These are phyloP conservation scores for Oncopodura yosiiana DNA, from an alignment of 1,140 invertebrate genomes.

Conservation along the genomic window DNA sequence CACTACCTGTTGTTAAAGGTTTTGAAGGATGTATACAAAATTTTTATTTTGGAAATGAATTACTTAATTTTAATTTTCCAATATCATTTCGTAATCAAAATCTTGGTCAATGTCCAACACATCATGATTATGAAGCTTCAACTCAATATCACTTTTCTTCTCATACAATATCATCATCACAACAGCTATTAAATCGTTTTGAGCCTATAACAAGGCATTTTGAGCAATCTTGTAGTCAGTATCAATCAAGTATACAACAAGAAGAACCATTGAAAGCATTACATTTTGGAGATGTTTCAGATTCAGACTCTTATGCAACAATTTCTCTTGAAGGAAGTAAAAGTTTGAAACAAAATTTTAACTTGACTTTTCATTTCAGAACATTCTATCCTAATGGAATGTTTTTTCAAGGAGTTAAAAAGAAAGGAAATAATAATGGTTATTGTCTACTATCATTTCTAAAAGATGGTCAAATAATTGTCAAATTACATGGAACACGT, in stretches of 20 bases:
- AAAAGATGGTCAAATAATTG: conserved; percentile 56
- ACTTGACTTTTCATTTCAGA: conserved; percentile 68
- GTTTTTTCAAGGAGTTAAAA: conserved; percentile 58
- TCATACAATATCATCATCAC: background rate
- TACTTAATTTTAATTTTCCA: conserved; percentile 55
- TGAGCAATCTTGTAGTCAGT: background rate
- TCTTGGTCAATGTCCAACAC: conserved; percentile 25
- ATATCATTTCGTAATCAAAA: conserved; percentile 50
- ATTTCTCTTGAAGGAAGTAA: conserved; percentile 52
- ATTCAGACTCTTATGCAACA: conserved; percentile 60
- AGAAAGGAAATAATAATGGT: conserved; percentile 43
- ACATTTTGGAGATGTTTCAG: conserved; percentile 69
- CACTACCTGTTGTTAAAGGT: conserved; percentile 11
- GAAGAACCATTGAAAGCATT: conserved; percentile 62
- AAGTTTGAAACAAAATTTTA: conserved; percentile 60
- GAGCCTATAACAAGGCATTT: background rate
- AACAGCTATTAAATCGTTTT: background rate
- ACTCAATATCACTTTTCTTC: background rate
- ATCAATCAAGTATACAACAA: background rate
- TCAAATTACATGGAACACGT: conserved; percentile 57
- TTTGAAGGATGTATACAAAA: conserved; percentile 64
- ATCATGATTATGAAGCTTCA: conserved; percentile 1
- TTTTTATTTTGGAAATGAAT: conserved; percentile 64
- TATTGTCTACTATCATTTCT: conserved; percentile 64
- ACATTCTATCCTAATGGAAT: conserved; percentile 77